A percentile compares a stretch with the other conserved stretches of the same genome.
Conservation (phyloP, 2,113 vertebrate genomes). For the Pseudolaguvia tuberculata region DNA sequence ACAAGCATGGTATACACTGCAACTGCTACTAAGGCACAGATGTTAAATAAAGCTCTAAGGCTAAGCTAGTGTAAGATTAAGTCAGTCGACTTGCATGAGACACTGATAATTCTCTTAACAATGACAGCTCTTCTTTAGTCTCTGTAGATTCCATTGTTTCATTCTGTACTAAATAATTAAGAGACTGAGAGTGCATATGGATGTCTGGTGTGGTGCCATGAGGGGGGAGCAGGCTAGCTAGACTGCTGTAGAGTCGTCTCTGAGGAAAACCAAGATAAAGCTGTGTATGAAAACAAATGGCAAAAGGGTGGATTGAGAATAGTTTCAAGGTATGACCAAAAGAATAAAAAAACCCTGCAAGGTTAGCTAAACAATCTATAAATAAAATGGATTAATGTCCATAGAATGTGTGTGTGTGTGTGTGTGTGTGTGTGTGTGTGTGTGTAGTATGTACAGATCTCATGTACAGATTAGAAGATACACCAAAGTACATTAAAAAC, state of each 20-base stretch:
- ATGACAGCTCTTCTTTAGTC: slow-evolving; percentile 23
- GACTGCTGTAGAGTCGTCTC: slow-evolving; percentile 19
- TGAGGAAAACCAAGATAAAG: slow-evolving; percentile 12
- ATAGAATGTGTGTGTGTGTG: neutral
- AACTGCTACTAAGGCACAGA: slow-evolving; percentile 14
- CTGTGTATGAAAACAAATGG: neutral
- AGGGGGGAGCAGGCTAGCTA: neutral
- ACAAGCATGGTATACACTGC: slow-evolving; percentile 13
- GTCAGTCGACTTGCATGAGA: slow-evolving; percentile 7
- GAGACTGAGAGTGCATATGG: slow-evolving; percentile 36
- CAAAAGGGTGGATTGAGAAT: slow-evolving; percentile 7
- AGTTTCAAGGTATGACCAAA: neutral
- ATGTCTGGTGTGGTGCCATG: slow-evolving; percentile 24
- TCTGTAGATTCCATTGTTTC: slow-evolving; percentile 23
- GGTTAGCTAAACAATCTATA: neutral
- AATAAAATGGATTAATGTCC: neutral
- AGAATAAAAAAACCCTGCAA: neutral
- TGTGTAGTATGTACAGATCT: neutral
- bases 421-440: too few relatives aligned
- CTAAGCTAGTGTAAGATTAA: slow-evolving; percentile 26
- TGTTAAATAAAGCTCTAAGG: slow-evolving; percentile 17
- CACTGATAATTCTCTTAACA: slow-evolving; percentile 6
- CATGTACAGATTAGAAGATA: neutral
- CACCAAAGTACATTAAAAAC: neutral
- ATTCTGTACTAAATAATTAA: slow-evolving; percentile 42